Base-by-base conservation (phyloP, 2,113 vertebrate genomes). In the Rhinoderma darwinii region DNA sequence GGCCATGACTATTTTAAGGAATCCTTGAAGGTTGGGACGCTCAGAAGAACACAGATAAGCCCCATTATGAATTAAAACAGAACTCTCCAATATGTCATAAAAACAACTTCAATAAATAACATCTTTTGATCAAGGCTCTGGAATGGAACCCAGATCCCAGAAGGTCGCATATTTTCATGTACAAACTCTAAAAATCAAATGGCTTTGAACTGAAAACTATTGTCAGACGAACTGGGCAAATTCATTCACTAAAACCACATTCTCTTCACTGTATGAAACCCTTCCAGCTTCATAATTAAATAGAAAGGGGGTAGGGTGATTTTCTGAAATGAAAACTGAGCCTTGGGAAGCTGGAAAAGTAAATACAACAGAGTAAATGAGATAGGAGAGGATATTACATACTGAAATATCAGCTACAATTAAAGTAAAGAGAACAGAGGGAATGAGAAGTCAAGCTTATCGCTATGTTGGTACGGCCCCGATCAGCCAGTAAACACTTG, bases 201-300 rank as follows among this genome's bases (percentile, higher is more conserved):
- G 70, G 9, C 43, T 74, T 43, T 43, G 20, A 43, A 22, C 39
- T 74, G 15, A 43, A 75, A 44, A 47, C 41, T 41, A 44, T 47
- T 75, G 39, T 75, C 39, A 44, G 73, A 47, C 25, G 41, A 75
- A 47, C 77, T 22, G 27, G 76, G 47, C 30, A 80, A 56, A 56
- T 56, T 80, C 77, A 78, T 80, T 56, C 59, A 59, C 30, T 80
- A 80, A 80, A 59, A 80, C 50, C 35, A 80, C 18, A 37, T 80
- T 56, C 18, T 80, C 51, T 80, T 22, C 47, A 78, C 47, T 37
- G 50, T 22, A 32, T 59, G 77, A 59, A 56, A 56, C 77, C 77
- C 77, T 80, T n/a, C 51, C 77, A 59, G 77, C 77, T 59, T 80
- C 51, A 35, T 80, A 80, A 80, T 80, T 59, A 80, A 80, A 51